Base-by-base conservation (phyloP, 1,140 invertebrate species). In the Belonocnema kinseyi region DNA sequence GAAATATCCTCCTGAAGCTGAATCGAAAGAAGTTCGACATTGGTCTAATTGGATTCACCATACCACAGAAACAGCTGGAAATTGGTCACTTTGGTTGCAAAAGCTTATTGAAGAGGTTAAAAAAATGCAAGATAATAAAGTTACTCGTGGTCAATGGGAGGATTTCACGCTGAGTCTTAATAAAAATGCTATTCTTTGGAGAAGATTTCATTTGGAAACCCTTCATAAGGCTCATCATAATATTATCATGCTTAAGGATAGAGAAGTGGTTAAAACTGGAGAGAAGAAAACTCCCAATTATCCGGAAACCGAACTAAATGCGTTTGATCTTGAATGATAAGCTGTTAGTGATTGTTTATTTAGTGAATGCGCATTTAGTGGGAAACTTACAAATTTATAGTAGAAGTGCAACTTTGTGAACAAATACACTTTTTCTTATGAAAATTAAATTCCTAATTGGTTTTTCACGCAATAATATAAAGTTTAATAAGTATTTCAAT, bases 51-150 rank as follows among this genome's bases (percentile, higher is more conserved):
- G 88, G 88, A 54, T 89, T 0, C n/a, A 58, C 10, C 19, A 82
- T 2, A 40, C 85, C 0, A 80, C 80, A 8, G 76, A 85, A 3
- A 56, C 76, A 10, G 83, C 86, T 11, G 70, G 81, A 11, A 21
- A 82, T 52, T 89, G 87, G 87, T 75, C 77, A 0, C 19, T 21
- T 10, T 90, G 88, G 88, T 78, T 89, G 14, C 74, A 80, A 0
- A 78, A 73, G 3, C 80, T 85, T 11, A 80, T 86, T 19, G 40
- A 51, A 26, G 79, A 86, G 56, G 84, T 82, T 13, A 52, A 82
- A 17, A 72, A 77, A 0, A 81, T 85, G 54, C 70, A 78, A 3
- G 7, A 73, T 1, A 76, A n/a, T 4, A 61, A 72, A 11, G 21
- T 86, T 2, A 87, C 84, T 10, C 80, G 85, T 0, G 81, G 80